phyloP scores from a whole-genome alignment of 2,888 invertebrate species.

The Ichneumoninae sp. region DNA sequence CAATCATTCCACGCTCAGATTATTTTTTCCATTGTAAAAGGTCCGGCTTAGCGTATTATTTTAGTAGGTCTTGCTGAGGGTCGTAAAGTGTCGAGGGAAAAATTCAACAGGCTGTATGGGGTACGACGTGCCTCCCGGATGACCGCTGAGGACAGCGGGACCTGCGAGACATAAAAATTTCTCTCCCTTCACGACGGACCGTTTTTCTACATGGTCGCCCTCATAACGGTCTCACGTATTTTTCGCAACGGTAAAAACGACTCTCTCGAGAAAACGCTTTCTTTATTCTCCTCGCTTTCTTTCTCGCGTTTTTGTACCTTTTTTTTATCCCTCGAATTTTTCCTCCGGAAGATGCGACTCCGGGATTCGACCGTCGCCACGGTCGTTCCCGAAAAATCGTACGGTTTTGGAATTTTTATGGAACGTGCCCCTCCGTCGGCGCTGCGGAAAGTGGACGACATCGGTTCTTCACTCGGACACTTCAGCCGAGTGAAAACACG shows the following conservation, averaged over 20 bases:
- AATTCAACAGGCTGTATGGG: slow-evolving; percentile 32
- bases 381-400: slow-evolving; percentile 60
- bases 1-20: slow-evolving; percentile 40
- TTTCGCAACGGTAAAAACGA: slow-evolving; percentile 63
- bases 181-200: slow-evolving; percentile 44
- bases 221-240: slow-evolving; percentile 69
- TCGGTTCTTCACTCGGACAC: slow-evolving; percentile 27
- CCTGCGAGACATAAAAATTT: slow-evolving; percentile 61
- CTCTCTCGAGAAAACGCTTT: slow-evolving; percentile 44
- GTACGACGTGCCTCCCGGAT: slow-evolving; percentile 33
- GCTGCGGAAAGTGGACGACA: slow-evolving; percentile 27
- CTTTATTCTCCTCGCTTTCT: slow-evolving; percentile 54
- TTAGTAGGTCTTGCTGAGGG: slow-evolving; percentile 23
- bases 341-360: slow-evolving; percentile 2
- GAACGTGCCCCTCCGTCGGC: slow-evolving; percentile 52
- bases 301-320: slow-evolving; percentile 30
- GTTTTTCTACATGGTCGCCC: slow-evolving; percentile 50
- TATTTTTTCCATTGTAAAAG: slow-evolving; percentile 16
- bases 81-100: slow-evolving; percentile 54
- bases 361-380: slow-evolving; percentile 15
- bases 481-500: slow-evolving; percentile 2
- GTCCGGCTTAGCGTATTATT: slow-evolving; percentile 38
- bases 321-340: slow-evolving; percentile 21
- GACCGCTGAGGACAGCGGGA: slow-evolving; percentile 10
- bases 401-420: slow-evolving; percentile 75